These are phyloP conservation scores for Seriola aureovittata DNA, from an alignment of 2,113 vertebrate genomes.

Conservation along the genomic window DNA sequence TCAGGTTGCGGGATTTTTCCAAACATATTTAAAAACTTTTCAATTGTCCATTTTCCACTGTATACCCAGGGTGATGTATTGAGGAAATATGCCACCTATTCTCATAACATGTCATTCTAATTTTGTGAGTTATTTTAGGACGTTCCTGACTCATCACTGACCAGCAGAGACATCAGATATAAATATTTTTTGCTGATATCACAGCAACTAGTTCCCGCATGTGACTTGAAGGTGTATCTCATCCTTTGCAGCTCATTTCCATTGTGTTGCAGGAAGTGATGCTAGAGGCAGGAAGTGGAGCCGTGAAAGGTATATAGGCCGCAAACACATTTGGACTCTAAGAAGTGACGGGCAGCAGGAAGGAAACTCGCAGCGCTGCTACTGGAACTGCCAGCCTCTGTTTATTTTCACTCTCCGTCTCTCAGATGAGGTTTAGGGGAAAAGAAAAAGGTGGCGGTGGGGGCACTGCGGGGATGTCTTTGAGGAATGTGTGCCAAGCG, in stretches of 20 bases:
- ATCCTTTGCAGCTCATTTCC: slow-evolving; percentile 9
- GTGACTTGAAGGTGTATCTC: slow-evolving; percentile 18
- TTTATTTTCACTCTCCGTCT: slow-evolving; percentile 57
- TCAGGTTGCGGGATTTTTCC: neutral
- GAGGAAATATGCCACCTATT: neutral
- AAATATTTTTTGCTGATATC: slow-evolving; percentile 21
- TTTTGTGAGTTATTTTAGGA: slow-evolving; percentile 14
- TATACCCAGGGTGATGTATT: neutral
- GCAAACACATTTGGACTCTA: neutral
- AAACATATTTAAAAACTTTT: neutral
- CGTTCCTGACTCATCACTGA: slow-evolving; percentile 57
- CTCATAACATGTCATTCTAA: neutral
- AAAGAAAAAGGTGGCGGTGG: slow-evolving; percentile 11
- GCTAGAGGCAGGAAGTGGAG: slow-evolving; percentile 61
- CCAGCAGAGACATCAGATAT: slow-evolving; percentile 40
- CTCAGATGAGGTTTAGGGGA: slow-evolving; percentile 29
- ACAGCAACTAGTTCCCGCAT: slow-evolving; percentile 52
- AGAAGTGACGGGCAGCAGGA: slow-evolving; percentile 59
- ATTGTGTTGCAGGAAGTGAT: slow-evolving; percentile 66
- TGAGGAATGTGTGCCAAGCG: slow-evolving; percentile 45
- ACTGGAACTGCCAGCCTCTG: slow-evolving; percentile 62
- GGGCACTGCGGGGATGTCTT: slow-evolving; percentile 18
- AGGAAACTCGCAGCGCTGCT: slow-evolving; percentile 58
- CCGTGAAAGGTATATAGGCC: slow-evolving; percentile 64
- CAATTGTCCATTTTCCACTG: neutral